Evolutionary conservation across 1,140 invertebrate genomes (phyloP).

Genomic region (Drosophila oshimai): DNA sequence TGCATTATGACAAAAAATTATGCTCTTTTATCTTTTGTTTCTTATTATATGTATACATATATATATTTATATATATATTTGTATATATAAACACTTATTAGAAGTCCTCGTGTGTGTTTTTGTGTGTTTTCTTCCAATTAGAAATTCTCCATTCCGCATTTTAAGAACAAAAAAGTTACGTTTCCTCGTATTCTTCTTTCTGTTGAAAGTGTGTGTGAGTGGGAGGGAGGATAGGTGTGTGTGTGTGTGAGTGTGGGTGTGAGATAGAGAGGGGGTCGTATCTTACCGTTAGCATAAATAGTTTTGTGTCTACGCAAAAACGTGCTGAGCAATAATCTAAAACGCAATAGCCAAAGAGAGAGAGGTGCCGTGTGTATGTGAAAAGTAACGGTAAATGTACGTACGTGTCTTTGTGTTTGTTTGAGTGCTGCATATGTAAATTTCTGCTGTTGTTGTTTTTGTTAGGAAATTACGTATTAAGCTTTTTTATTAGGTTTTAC

Average conservation of each 20-base stretch:
- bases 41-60: background rate
- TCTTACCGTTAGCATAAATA: constrained; percentile 64
- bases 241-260: constrained; percentile 6
- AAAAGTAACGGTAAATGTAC: constrained; percentile 56
- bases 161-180: constrained; percentile 41
- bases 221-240: background rate
- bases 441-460: constrained; percentile 25
- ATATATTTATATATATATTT: constrained; percentile 51
- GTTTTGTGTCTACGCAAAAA: constrained; percentile 57
- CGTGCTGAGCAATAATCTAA: constrained; percentile 68
- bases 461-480: constrained; percentile 73
- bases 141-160: constrained; percentile 7
- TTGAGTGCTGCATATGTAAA: constrained; percentile 4
- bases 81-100: constrained; percentile 77
- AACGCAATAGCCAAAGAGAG: constrained; percentile 49
- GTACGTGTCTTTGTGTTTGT: constrained; percentile 8
- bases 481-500: constrained; percentile 40
- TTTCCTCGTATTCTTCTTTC: constrained; percentile 9
- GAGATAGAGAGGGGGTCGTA: constrained; percentile 10
- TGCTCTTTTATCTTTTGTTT: constrained; percentile 44
- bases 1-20: constrained; percentile 75
- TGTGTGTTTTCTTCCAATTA: constrained; percentile 37
- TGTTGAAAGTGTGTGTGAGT: constrained; percentile 4
- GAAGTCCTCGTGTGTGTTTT: constrained; percentile 61
- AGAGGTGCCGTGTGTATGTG: constrained; percentile 49